Conservation (phyloP, 1,140 invertebrate genomes). For the Paralvinella palmiformis region DNA sequence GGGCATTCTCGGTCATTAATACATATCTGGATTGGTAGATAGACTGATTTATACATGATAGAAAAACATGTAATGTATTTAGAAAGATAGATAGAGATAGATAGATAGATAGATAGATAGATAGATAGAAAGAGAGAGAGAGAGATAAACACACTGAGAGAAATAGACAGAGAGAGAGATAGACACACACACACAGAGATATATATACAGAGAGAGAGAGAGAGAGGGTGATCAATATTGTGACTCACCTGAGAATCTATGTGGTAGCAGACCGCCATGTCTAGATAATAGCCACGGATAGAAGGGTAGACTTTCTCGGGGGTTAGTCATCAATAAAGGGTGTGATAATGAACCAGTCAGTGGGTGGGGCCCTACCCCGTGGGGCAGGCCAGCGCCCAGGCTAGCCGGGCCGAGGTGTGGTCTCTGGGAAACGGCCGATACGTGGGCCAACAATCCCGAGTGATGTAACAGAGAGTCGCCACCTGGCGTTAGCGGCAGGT, state of each 20-base stretch:
- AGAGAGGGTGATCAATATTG: no score
- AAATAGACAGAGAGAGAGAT: no score
- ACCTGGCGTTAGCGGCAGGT: not conserved
- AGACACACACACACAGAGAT: no score
- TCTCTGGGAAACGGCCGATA: not conserved
- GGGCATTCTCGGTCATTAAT: no score
- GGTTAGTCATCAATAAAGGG: not conserved
- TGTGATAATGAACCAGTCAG: not conserved
- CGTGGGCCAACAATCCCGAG: not conserved
- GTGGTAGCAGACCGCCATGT: not conserved
- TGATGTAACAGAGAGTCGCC: not conserved
- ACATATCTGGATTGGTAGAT: no score
- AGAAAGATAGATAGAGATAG: no score
- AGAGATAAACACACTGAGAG: no score
- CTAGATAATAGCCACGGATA: slow-evolving; percentile 12
- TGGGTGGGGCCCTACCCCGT: not conserved
- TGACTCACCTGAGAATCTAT: not conserved
- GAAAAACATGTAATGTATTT: no score
- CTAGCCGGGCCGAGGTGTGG: not conserved
- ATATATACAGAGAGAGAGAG: no score
- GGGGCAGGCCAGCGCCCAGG: not conserved
- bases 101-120: no score
- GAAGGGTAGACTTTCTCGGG: not conserved
- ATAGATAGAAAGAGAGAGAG: no score
- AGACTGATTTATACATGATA: no score